These are phyloP conservation scores for Exaiptasia diaphana DNA, from an alignment of 64 coral and sea anemone genomes.

Conservation along the genomic window DNA sequence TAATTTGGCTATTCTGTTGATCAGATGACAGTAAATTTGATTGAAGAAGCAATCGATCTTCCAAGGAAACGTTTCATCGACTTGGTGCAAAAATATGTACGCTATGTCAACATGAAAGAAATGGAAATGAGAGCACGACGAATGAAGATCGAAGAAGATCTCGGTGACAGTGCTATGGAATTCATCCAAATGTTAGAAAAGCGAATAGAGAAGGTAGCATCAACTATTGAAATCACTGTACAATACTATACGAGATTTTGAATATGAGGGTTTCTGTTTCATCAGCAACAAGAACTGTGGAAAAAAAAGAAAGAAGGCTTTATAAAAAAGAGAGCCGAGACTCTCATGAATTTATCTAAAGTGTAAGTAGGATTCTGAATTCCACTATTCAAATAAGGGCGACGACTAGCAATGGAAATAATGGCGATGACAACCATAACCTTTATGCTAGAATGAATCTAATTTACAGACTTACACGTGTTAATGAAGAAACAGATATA, in stretches of 20 bases:
- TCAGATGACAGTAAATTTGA: slow-evolving; percentile 28
- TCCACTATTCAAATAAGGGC: no score
- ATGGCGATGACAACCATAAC: no score
- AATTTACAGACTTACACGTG: slow-evolving; percentile 79
- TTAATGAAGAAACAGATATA: slow-evolving; percentile 65
- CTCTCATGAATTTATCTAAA: slow-evolving; percentile 34
- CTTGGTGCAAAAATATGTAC: slow-evolving; percentile 44
- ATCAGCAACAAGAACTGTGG: slow-evolving; percentile 53
- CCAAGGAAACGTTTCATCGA: slow-evolving; percentile 53
- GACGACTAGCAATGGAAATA: no score
- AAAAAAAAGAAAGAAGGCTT: slow-evolving; percentile 24
- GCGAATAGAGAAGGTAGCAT: slow-evolving; percentile 11
- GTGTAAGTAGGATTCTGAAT: slow-evolving; percentile 1
- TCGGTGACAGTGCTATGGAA: slow-evolving; percentile 1
- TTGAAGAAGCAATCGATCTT: slow-evolving; percentile 48
- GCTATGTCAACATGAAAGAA: slow-evolving; percentile 24
- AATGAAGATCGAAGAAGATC: slow-evolving; percentile 23
- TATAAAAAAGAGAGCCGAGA: slow-evolving; percentile 21
- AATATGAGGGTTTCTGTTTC: no score
- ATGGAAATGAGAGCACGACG: slow-evolving; percentile 21
- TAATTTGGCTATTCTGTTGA: no score
- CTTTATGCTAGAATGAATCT: no score
- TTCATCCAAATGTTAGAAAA: slow-evolving; percentile 15
- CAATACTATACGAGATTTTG: no score
- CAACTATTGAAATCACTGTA: no score